Evolutionary conservation across 2,888 invertebrate genomes (phyloP).

Genomic region (Nymphalis polychloros): DNA sequence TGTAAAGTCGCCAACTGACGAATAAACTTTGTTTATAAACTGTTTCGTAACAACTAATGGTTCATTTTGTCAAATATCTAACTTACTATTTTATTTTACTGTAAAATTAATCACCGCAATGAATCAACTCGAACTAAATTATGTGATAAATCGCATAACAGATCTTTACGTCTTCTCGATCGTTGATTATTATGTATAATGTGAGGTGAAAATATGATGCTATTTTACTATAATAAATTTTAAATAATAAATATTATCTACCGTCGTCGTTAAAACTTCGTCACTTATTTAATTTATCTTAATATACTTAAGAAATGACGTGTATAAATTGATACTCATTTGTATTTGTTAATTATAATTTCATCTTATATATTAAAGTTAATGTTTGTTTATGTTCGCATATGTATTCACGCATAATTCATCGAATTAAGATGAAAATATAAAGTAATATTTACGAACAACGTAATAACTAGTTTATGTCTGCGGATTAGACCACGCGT

Average conservation of each 20-base stretch:
- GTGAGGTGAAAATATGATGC: constrained; percentile 54
- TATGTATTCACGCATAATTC: too few species aligned
- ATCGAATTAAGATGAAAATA: too few species aligned
- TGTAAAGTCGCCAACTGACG: constrained; percentile 52
- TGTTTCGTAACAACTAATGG: constrained; percentile 65
- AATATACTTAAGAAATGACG: background rate
- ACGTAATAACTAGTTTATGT: too few species aligned
- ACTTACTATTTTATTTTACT: constrained; percentile 1
- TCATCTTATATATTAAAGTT: background rate
- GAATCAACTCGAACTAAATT: constrained; percentile 65
- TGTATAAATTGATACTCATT: constrained; percentile 5
- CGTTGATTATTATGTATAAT: constrained; percentile 59
- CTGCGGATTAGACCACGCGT: too few species aligned
- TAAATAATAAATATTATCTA: constrained; percentile 27
- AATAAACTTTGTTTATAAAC: constrained; percentile 60
- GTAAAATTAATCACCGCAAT: constrained; percentile 63
- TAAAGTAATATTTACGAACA: too few species aligned
- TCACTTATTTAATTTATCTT: constrained; percentile 29
- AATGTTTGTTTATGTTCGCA: too few species aligned
- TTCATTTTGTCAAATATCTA: constrained; percentile 66
- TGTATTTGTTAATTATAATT: background rate
- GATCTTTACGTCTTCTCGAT: constrained; percentile 64
- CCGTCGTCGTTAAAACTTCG: constrained; percentile 43
- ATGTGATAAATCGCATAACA: constrained; percentile 67
- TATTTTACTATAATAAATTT: constrained; percentile 36